Evolutionary conservation across 2,797 vertebrate species (phyloP), one percentile per base, ranked within the genome.

Genomic region (Melopsittacus undulatus): DNA sequence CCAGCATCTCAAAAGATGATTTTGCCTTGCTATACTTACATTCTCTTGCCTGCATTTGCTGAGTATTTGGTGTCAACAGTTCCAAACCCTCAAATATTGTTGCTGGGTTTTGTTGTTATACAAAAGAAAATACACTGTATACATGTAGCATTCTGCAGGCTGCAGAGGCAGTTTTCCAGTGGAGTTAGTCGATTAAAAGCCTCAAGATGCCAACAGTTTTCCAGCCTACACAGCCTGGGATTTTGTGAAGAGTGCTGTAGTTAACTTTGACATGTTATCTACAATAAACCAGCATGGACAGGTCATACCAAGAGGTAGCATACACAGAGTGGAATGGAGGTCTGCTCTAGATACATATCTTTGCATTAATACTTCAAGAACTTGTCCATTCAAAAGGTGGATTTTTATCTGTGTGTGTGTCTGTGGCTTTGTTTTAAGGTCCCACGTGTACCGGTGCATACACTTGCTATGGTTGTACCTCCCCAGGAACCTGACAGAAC

Each of bases 381-480:
- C 5, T 83, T 61, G 0, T 64, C 4, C 48, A 4, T 40, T 48
- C 68, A n/a, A 19, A 8, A 54, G 46, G 7, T 69, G 9, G 1
- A 76, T 92, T 96, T 91, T 97, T 22, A 91, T 52, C 97, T 97
- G 79, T 89, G 20, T 7, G 0, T 46, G 27, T 90, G 73, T 94
- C 70, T 91, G 75, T 95, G 92, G 48, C 70, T 96, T 86, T 91
- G 94, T 85, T 97, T 85, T 1, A 70, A 99, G 99, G 99, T 99
- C 98, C 99, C 99, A 97, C 99, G 99, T 98, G 99, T 99, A 97
- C 99, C 99, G 94, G 98, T 99, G 98, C 99, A 99, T 97, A 98
- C 99, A 38, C 98, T 99, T 79, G 98, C 99, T 94, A 99, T 99
- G 99, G 99, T 99, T 97, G 99, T 99, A 92, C 99, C 99, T 97